Evolutionary conservation across 2,888 invertebrate species (phyloP).

Genomic region (Polia nebulosa): DNA sequence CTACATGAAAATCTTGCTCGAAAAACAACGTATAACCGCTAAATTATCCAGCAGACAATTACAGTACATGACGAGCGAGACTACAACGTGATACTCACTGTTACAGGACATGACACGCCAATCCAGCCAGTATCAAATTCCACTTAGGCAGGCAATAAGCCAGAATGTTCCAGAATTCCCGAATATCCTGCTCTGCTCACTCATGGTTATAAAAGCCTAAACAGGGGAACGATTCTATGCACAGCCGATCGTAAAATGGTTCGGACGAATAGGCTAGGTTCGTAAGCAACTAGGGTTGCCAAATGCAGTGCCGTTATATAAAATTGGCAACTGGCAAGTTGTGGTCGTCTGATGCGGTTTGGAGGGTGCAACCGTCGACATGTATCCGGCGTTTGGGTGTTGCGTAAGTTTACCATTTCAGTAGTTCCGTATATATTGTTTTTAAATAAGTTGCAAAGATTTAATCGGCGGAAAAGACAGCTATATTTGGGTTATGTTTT

Average conservation of each 20-base stretch:
- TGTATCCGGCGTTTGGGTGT: conserved; percentile 39
- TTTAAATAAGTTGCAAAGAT: background rate
- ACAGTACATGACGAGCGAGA: conserved; percentile 34
- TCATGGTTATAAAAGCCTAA: conserved; percentile 53
- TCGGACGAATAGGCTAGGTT: conserved; percentile 45
- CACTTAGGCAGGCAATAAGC: conserved; percentile 37
- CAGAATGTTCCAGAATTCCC: conserved; percentile 3
- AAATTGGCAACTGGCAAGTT: conserved; percentile 63
- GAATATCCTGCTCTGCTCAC: conserved; percentile 36
- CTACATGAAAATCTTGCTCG: background rate
- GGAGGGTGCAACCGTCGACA: conserved; percentile 46
- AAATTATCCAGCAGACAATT: conserved; percentile 29
- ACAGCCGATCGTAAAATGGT: conserved; percentile 56
- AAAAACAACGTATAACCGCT: background rate
- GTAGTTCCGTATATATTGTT: conserved; percentile 1
- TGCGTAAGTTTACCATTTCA: conserved; percentile 26
- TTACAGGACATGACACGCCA: conserved; percentile 34
- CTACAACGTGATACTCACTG: conserved; percentile 15
- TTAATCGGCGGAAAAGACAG: background rate
- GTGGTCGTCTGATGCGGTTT: conserved; percentile 55
- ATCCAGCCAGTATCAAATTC: conserved; percentile 19
- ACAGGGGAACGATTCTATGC: conserved; percentile 54
- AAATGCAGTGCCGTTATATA: conserved; percentile 62
- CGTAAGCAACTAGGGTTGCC: conserved; percentile 52
- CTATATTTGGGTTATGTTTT: background rate